These are phyloP conservation scores for Lasaia peninsularis DNA, from an alignment of 1,140 invertebrate species.

Conservation along the genomic window DNA sequence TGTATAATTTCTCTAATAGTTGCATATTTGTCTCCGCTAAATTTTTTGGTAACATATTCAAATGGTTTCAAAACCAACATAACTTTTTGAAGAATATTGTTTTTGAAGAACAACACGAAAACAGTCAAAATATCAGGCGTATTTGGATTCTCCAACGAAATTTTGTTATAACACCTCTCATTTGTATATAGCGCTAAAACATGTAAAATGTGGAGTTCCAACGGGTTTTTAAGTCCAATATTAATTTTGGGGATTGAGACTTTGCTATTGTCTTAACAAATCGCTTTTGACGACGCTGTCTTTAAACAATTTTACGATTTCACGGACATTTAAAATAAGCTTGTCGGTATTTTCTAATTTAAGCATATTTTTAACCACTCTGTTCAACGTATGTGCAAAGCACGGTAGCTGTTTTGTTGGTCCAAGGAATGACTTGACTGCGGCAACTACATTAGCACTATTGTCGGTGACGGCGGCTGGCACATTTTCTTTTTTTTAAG, in stretches of 20 bases:
- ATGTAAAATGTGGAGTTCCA: neutral
- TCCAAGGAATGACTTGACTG: too few relatives aligned
- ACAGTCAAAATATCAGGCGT: neutral
- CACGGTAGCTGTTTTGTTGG: neutral
- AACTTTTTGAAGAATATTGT: neutral
- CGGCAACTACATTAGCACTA: too few relatives aligned
- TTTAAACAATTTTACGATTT: neutral
- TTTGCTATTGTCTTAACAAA: neutral
- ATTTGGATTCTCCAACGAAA: neutral
- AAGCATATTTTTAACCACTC: neutral
- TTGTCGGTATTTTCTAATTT: neutral
- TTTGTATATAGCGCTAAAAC: neutral
- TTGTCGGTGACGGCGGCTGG: too few relatives aligned
- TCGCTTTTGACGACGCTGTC: neutral
- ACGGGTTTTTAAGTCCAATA: neutral
- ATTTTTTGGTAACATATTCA: neutral
- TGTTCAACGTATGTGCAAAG: neutral
- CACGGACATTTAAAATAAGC: neutral
- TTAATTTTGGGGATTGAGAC: neutral
- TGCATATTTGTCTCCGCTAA: neutral
- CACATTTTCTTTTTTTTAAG: too few relatives aligned
- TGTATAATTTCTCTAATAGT: neutral
- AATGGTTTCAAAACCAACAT: neutral
- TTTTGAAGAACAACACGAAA: too few relatives aligned
- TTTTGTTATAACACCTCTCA: neutral